Conservation (phyloP, 2,797 vertebrate species). For the Sebastiscus albofasciatus region DNA sequence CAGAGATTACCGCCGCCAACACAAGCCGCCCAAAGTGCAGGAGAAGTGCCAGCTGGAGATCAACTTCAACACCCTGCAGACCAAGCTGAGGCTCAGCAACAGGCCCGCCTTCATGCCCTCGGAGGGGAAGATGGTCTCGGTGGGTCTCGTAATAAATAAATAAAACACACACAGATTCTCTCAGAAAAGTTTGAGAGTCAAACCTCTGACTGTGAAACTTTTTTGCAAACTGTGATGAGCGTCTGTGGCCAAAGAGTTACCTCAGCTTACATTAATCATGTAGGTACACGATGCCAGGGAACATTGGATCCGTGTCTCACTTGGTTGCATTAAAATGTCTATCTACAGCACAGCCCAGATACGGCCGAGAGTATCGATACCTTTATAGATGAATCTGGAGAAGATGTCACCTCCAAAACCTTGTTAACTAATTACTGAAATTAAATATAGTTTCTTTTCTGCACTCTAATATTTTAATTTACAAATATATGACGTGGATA, state of each 20-base stretch:
- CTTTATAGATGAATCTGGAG: background rate
- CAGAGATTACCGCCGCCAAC: constrained; percentile 93
- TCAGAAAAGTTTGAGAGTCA: constrained; percentile 1
- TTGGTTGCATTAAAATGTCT: background rate
- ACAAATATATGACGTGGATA: background rate
- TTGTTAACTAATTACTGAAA: background rate
- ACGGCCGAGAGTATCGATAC: background rate
- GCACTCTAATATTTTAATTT: background rate
- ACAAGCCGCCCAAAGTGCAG: constrained; percentile 98
- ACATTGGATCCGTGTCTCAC: background rate
- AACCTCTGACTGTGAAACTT: background rate
- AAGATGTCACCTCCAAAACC: background rate
- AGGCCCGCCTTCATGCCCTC: constrained; percentile 98
- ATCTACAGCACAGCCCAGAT: background rate
- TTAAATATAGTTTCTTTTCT: background rate
- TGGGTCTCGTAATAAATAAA: constrained; percentile 68
- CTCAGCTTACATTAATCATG: background rate
- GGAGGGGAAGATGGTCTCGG: constrained; percentile 98
- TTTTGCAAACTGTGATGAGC: background rate
- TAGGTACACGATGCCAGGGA: background rate
- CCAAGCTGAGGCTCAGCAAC: constrained; percentile 97
- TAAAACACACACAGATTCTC: background rate
- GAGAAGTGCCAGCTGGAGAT: constrained; percentile 99
- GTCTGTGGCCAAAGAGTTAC: background rate
- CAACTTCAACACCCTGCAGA: constrained; percentile 99